Percentiles rank a stretch among this genome's conserved stretches.
phyloP scores from a whole-genome alignment of 2,888 invertebrate genomes.

The Cacoxenus indagator region DNA sequence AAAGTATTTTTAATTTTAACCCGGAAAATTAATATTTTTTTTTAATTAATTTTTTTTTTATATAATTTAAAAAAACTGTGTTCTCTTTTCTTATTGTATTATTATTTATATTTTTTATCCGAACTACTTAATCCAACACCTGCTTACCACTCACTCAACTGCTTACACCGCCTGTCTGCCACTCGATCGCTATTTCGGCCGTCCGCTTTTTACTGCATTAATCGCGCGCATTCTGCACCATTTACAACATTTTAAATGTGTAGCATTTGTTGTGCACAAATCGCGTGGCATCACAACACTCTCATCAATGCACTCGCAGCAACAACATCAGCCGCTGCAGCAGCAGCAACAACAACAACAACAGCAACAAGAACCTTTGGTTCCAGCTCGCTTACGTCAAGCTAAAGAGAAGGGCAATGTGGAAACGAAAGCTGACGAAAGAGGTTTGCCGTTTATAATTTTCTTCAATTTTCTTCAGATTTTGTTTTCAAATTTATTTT shows the following conservation, averaged over 20 bases:
- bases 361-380: constrained; percentile 72
- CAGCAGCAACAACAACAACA: constrained; percentile 44
- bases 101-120: constrained; percentile 32
- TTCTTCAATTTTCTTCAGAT: constrained; percentile 29
- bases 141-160: constrained; percentile 29
- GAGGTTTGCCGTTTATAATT: constrained; percentile 70
- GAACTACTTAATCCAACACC: constrained; percentile 20
- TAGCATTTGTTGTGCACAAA: constrained; percentile 83
- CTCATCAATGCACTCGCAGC: constrained; percentile 74
- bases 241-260: constrained; percentile 21
- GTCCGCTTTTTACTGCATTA: neutral
- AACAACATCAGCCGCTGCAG: constrained; percentile 44
- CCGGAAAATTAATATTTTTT: neutral
- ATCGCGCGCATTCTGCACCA: constrained; percentile 1
- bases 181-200: neutral
- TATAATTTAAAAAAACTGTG: too few species aligned
- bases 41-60: neutral
- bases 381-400: constrained; percentile 74
- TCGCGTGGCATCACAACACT: constrained; percentile 84
- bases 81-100: neutral
- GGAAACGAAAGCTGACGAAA: constrained; percentile 79
- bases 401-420: constrained; percentile 77
- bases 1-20: constrained; percentile 12
- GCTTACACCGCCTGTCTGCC: constrained; percentile 24
- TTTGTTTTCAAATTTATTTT: constrained; percentile 5